phyloP scores from a whole-genome alignment of 2,797 vertebrate species.

The Zenarchopterus dispar region DNA sequence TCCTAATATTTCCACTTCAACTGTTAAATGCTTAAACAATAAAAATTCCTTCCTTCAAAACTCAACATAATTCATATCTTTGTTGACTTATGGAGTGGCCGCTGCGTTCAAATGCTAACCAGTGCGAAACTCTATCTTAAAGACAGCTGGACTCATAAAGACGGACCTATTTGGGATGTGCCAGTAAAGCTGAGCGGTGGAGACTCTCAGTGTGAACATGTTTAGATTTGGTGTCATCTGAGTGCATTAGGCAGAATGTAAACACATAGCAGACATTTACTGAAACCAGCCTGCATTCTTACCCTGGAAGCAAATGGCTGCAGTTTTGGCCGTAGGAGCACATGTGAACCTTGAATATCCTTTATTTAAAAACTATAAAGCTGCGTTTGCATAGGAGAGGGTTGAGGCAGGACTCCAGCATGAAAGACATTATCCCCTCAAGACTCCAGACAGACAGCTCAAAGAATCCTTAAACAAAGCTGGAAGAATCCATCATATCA shows the following conservation, averaged over 20 bases:
- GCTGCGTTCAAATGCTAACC: conserved; percentile 54
- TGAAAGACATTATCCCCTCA: conserved; percentile 57
- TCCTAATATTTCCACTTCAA: conserved; percentile 1
- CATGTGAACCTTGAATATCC: conserved; percentile 31
- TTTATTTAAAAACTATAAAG: conserved; percentile 50
- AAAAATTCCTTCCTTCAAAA: conserved; percentile 67
- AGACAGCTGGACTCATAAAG: conserved; percentile 74
- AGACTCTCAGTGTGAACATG: conserved; percentile 77
- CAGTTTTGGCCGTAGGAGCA: not conserved
- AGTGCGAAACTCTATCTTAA: conserved; percentile 42
- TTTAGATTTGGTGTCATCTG: conserved; percentile 78
- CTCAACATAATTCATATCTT: conserved; percentile 58
- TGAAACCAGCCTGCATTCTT: conserved; percentile 62
- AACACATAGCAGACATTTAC: conserved; percentile 77
- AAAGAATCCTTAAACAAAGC: conserved; percentile 94
- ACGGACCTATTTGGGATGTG: conserved; percentile 67
- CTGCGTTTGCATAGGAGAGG: conserved; percentile 15
- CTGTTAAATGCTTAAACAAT: conserved; percentile 57
- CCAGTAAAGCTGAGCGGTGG: conserved; percentile 66
- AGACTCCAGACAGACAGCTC: conserved; percentile 85
- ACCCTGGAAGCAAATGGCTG: conserved; percentile 39
- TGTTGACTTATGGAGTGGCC: conserved; percentile 61
- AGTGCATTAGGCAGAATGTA: conserved; percentile 79
- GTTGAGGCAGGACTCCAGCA: conserved; percentile 22
- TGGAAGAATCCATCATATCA: conserved; percentile 95